These are phyloP conservation scores for Columba janthina DNA, from an alignment of 2,113 vertebrate species.

Conservation along the genomic window DNA sequence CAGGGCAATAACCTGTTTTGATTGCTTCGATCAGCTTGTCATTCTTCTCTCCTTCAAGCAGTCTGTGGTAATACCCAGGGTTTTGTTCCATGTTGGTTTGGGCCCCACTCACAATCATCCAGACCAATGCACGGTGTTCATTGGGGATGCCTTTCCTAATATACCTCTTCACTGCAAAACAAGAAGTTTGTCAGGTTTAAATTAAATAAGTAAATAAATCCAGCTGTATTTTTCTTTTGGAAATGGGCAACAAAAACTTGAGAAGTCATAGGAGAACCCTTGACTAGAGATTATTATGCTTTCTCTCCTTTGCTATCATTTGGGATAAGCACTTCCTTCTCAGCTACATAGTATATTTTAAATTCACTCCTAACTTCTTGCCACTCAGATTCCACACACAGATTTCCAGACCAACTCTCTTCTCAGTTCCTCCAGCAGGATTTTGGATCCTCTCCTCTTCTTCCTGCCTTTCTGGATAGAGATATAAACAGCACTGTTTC, in stretches of 20 bases:
- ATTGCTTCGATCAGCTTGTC: constrained; percentile 85
- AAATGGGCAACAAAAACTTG: background rate
- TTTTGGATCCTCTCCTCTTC: background rate
- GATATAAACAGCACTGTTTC: background rate
- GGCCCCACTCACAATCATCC: constrained; percentile 93
- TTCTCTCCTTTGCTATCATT: background rate
- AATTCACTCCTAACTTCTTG: background rate
- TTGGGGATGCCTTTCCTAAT: constrained; percentile 92
- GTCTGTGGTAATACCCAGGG: constrained; percentile 85
- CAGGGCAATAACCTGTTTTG: constrained; percentile 80
- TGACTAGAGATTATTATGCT: background rate
- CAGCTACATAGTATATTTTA: background rate
- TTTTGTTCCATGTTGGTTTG: constrained; percentile 86
- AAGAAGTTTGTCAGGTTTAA: background rate
- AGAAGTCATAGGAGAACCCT: background rate
- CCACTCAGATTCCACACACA: background rate
- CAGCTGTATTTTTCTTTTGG: background rate
- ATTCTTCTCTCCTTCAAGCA: constrained; percentile 82
- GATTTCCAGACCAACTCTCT: background rate
- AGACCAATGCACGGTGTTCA: constrained; percentile 86
- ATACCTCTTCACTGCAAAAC: constrained; percentile 89
- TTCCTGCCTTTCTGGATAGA: background rate
- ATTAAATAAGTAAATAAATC: background rate
- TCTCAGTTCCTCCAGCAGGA: background rate
- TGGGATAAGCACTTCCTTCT: background rate